Conservation (phyloP, 1,140 invertebrate species). For the Hylaeus anthracinus region DNA sequence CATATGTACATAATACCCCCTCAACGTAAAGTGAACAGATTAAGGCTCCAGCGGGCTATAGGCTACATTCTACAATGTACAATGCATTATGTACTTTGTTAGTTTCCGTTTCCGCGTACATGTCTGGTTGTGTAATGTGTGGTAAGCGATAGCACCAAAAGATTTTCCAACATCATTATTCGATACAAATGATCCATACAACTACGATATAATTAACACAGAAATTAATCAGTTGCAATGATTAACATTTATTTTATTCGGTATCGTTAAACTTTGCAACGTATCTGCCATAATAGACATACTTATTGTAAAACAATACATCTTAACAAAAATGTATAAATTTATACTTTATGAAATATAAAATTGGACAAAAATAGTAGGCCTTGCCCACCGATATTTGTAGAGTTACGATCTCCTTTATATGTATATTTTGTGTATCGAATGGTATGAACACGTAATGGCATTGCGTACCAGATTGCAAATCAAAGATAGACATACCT, state of each 20-base stretch:
- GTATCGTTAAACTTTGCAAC: slow-evolving; percentile 70
- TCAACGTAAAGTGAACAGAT: slow-evolving; percentile 80
- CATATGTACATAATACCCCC: slow-evolving; percentile 80
- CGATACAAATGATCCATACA: slow-evolving; percentile 52
- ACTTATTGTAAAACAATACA: slow-evolving; percentile 70
- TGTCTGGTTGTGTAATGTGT: slow-evolving; percentile 81
- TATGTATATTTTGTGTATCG: slow-evolving; percentile 53
- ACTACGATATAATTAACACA: slow-evolving; percentile 57
- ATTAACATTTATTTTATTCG: slow-evolving; percentile 70
- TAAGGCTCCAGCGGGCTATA: slow-evolving; percentile 81
- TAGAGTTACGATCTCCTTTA: slow-evolving; percentile 62
- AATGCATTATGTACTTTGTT: slow-evolving; percentile 78
- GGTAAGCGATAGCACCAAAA: slow-evolving; percentile 78
- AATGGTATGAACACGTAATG: slow-evolving; percentile 63
- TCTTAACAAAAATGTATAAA: slow-evolving; percentile 70
- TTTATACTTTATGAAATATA: slow-evolving; percentile 71
- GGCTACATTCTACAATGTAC: slow-evolving; percentile 81
- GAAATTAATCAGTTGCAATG: slow-evolving; percentile 62
- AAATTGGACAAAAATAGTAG: slow-evolving; percentile 76
- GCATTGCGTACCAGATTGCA: slow-evolving; percentile 54
- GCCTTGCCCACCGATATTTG: slow-evolving; percentile 63
- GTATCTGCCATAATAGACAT: slow-evolving; percentile 68
- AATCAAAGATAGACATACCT: slow-evolving; percentile 54
- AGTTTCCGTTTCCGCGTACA: slow-evolving; percentile 67
- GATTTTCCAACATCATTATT: slow-evolving; percentile 55